Percentiles rank a stretch among this genome's conserved stretches.
Conservation (phyloP, 2,888 invertebrate species). For the Himalopsyche tibetana region DNA sequence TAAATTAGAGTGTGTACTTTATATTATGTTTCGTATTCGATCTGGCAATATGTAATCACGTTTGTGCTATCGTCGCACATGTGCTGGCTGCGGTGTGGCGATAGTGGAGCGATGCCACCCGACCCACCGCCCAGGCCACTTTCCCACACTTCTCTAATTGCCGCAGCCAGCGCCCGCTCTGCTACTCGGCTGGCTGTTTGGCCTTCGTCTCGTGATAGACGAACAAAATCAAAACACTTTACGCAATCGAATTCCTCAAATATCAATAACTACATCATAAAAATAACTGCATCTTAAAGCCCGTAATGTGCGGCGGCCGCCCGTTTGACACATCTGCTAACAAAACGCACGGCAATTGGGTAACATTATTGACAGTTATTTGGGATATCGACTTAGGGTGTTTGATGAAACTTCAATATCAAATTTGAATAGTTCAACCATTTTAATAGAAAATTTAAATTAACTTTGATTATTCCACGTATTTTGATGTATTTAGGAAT, state of each 20-base stretch:
- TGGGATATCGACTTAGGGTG: too few species aligned
- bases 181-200: not conserved
- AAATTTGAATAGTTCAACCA: too few species aligned
- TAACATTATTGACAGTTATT: too few species aligned
- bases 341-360: not conserved
- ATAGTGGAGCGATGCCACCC: not conserved
- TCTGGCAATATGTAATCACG: slow-evolving; percentile 69
- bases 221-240: slow-evolving; percentile 17
- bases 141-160: slow-evolving; percentile 45
- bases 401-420: too few species aligned
- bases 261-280: slow-evolving; percentile 12
- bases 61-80: not conserved
- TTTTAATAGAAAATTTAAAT: too few species aligned
- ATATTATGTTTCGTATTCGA: slow-evolving; percentile 63
- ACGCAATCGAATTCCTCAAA: slow-evolving; percentile 14
- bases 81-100: not conserved
- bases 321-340: not conserved
- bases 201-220: slow-evolving; percentile 6
- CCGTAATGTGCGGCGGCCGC: not conserved
- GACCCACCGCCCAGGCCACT: not conserved
- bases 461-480: too few species aligned
- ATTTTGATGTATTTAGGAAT: too few species aligned
- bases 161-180: not conserved
- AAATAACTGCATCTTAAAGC: not conserved
- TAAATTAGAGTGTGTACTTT: not conserved